phyloP scores from a whole-genome alignment of 2,797 vertebrate genomes.

The Pseudochirops corinnae region DNA sequence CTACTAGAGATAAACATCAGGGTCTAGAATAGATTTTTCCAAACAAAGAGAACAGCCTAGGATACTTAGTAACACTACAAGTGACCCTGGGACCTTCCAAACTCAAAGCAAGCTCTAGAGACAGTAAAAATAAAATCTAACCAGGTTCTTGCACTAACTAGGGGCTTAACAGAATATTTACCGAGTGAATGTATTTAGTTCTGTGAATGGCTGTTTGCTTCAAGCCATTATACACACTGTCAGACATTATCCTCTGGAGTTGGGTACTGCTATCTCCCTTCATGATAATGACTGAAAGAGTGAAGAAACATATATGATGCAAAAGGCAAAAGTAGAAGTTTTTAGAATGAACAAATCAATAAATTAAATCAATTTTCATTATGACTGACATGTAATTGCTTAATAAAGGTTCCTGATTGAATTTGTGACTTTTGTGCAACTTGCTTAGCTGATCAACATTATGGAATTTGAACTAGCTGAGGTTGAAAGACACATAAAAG shows the following conservation, averaged over 20 bases:
- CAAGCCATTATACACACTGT: not conserved
- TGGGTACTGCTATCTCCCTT: slow-evolving; percentile 35
- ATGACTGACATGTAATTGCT: slow-evolving; percentile 37
- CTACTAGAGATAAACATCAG: not conserved
- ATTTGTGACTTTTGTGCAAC: slow-evolving; percentile 48
- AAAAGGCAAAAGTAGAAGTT: slow-evolving; percentile 20
- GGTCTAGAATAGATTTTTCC: not conserved
- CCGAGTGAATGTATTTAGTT: slow-evolving; percentile 33
- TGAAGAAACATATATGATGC: slow-evolving; percentile 43
- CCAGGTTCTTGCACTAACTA: slow-evolving; percentile 7
- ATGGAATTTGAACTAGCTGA: not conserved
- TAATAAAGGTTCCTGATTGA: slow-evolving; percentile 33
- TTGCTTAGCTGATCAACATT: slow-evolving; percentile 18
- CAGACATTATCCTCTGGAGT: slow-evolving; percentile 22
- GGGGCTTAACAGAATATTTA: slow-evolving; percentile 18
- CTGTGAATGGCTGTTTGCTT: slow-evolving; percentile 22
- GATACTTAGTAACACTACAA: not conserved
- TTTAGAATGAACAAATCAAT: slow-evolving; percentile 44
- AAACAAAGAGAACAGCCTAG: not conserved
- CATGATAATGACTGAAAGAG: slow-evolving; percentile 40
- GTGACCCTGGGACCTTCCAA: not conserved
- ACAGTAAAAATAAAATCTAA: not conserved
- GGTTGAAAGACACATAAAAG: slow-evolving; percentile 12
- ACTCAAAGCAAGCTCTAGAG: not conserved
- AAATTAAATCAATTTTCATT: slow-evolving; percentile 36